A percentile compares a stretch with the other conserved stretches of the same genome.
Evolutionary conservation across 2,888 invertebrate genomes (phyloP).

Genomic region (Monopis laevigella): DNA sequence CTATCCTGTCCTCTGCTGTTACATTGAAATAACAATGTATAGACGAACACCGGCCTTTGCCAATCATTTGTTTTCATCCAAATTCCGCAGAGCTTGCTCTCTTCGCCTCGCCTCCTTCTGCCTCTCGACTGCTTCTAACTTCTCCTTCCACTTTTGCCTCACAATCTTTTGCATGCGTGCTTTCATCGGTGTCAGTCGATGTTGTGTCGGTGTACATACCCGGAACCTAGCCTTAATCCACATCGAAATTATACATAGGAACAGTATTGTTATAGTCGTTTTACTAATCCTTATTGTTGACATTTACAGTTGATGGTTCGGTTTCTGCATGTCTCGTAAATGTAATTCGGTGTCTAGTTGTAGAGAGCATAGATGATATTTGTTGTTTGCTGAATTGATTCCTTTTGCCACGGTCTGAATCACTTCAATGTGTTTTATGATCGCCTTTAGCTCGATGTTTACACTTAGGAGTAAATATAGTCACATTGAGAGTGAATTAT

Average conservation of each 20-base stretch:
- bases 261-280: conserved; percentile 35
- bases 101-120: conserved; percentile 28
- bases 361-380: conserved; percentile 39
- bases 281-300: too few species aligned
- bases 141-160: conserved; percentile 54
- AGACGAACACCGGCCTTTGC: conserved; percentile 26
- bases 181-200: conserved; percentile 45
- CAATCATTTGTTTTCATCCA: conserved; percentile 64
- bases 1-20: conserved; percentile 19
- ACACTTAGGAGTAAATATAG: conserved; percentile 52
- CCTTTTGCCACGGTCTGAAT: conserved; percentile 22
- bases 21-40: conserved; percentile 67
- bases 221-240: conserved; percentile 62
- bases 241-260: conserved; percentile 58
- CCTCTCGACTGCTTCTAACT: conserved; percentile 12
- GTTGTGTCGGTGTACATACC: conserved; percentile 50
- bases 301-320: conserved; percentile 30
- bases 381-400: too few species aligned
- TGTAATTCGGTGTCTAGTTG: conserved; percentile 48
- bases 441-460: conserved; percentile 43
- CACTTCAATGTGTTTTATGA: conserved; percentile 26
- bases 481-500: conserved; percentile 49
- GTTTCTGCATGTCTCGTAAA: conserved; percentile 51
- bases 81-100: conserved; percentile 45
- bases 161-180: conserved; percentile 65